Conservation (phyloP, 2,888 invertebrate species). For the Rhimphoctona megacephalus region DNA sequence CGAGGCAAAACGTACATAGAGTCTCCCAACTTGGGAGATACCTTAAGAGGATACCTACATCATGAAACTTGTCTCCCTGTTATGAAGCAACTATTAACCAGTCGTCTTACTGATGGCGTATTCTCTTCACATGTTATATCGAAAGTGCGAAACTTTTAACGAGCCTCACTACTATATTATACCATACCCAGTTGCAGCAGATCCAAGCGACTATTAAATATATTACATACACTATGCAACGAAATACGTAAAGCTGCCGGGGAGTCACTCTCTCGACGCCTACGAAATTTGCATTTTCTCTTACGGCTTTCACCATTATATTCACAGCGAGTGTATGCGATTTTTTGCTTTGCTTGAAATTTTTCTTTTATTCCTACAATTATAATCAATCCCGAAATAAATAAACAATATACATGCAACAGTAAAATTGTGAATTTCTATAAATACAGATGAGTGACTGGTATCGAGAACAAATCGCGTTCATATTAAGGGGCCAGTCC, state of each 20-base stretch:
- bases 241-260: conserved; percentile 49
- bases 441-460: background rate
- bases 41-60: conserved; percentile 63
- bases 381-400: background rate
- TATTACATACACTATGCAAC: conserved; percentile 37
- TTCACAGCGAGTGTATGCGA: conserved; percentile 37
- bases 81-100: conserved; percentile 80
- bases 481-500: too few species aligned
- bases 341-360: conserved; percentile 26
- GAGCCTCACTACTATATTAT: conserved; percentile 73
- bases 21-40: conserved; percentile 53
- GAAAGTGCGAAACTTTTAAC: conserved; percentile 75
- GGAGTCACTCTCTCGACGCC: conserved; percentile 67
- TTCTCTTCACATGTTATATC: conserved; percentile 77
- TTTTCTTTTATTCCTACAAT: conserved; percentile 37
- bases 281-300: conserved; percentile 65
- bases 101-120: conserved; percentile 75
- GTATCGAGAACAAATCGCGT: background rate
- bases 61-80: conserved; percentile 77
- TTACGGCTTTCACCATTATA: conserved; percentile 60
- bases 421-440: too few species aligned
- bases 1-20: conserved; percentile 33
- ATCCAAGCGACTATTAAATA: conserved; percentile 63
- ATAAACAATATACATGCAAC: background rate
- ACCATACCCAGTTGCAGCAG: conserved; percentile 44